Evolutionary conservation across 2,113 vertebrate species (phyloP), one percentile per base, ranked within the genome.

Genomic region (Neopipo cinnamomea): DNA sequence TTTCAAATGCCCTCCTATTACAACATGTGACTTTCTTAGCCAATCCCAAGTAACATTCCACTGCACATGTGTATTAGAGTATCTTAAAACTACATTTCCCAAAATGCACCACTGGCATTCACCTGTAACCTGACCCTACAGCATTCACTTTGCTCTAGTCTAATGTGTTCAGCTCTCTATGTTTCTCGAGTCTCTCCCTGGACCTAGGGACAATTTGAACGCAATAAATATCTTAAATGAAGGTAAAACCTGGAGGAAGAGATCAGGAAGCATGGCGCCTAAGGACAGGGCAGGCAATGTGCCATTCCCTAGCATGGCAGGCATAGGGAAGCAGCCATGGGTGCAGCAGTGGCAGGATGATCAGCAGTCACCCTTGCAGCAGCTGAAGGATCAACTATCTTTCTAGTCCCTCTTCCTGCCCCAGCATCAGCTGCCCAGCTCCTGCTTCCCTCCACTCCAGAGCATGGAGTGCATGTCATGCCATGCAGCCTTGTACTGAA

Each of bases 381-480:
- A 83, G 59, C 33, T 83, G 14, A 27, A 73, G 37, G 24, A 89
- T 28, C 41, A 68, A 6, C 4, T 53, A 61, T 37, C 53, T n/a
- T 63, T 44, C 28, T 5, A 2, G 19, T 33, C 44, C 27, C n/a
- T 33, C 8, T n/a, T 62, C 27, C 35, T 23, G 5, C 46, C 46
- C 1, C 2, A 53, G 35, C 13, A n/a, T 9, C 74, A 74, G 72
- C 61, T 21, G 8, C 47, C n/a, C 66, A 22, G 19, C 30, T 50
- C 49, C 49, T 8, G 0, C 25, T 53, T 53, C 49, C 16, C 39
- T 17, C 46, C 46, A 44, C 37, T 8, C 20, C 41, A 12, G 18
- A 68, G 49, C 22, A 28, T 58, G 5, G 42, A 7, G 0, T 2
- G 8, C 0, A 0, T 3, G 5, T 5, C 2, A 1, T 5, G 30